Percentiles rank a stretch among this genome's conserved stretches.
Evolutionary conservation across 2,888 invertebrate species (phyloP).

Genomic region (Spodoptera exigua): DNA sequence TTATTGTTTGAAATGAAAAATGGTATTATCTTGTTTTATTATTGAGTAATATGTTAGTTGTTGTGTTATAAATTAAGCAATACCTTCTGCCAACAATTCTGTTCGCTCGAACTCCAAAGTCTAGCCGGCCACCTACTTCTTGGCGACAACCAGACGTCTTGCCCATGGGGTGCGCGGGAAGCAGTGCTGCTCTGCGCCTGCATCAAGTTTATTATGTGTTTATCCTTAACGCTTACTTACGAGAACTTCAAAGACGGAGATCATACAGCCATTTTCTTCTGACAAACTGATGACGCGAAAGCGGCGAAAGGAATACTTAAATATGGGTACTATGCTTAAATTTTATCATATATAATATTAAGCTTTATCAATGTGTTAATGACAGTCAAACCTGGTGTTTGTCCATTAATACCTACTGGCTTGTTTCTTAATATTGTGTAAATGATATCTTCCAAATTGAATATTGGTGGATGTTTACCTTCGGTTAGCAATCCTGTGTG

Average conservation of each 20-base stretch:
- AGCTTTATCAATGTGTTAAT: no score
- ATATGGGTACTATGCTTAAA: no score
- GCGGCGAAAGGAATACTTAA: no score
- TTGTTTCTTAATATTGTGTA: no score
- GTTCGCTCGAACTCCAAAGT: conserved; percentile 79
- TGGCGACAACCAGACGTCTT: conserved; percentile 84
- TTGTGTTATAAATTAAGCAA: not conserved
- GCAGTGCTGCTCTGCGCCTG: conserved; percentile 64
- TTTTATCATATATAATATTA: no score
- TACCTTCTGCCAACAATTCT: conserved; percentile 81
- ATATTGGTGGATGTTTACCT: conserved; percentile 63
- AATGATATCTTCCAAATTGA: no score
- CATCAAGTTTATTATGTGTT: conserved; percentile 9
- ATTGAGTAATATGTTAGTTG: not conserved
- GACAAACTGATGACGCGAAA: no score
- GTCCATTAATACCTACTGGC: no score
- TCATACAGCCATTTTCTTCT: no score
- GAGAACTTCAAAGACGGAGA: no score
- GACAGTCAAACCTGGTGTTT: no score
- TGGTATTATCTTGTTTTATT: not conserved
- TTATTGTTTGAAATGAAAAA: conserved; percentile 18
- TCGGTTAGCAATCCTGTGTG: conserved; percentile 79
- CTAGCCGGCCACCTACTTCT: conserved; percentile 79
- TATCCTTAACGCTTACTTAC: conserved; percentile 20
- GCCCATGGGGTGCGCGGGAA: conserved; percentile 81